Evolutionary conservation across 2,113 vertebrate species (phyloP), one percentile per base, ranked within the genome.

Genomic region (Tympanuchus pallidicinctus): DNA sequence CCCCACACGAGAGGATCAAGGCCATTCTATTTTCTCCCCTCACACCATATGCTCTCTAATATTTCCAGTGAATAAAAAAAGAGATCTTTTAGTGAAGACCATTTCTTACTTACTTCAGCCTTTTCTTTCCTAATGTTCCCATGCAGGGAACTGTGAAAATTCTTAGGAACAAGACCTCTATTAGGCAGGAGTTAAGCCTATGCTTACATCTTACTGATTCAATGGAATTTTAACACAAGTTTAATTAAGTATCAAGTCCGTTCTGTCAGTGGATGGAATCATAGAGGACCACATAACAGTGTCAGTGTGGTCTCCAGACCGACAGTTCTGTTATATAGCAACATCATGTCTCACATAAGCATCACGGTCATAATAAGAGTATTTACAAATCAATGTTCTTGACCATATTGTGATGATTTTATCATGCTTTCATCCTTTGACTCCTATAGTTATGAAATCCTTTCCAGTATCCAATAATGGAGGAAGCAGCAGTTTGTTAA

Each of bases 221-320:
- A 50, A 71, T 25, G 22, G 25, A 25, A 52, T 71, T 71, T 71
- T 50, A 71, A 50, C 16, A 28, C 24, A 38, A 13, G n/a, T 36
- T 38, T 38, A 38, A 71, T 13, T 71, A 70, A 50, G 45, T 19
- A 38, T 36, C 47, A 64, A 28, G 27, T 28, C 6, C 36, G 2
- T 67, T 76, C 38, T 84, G 43, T 22, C 32, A 48, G 65, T 8
- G 43, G 38, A 42, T 30, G 38, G 32, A 66, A 11, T 34, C 65
- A 59, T 12, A 75, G 57, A 81, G 32, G 42, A 66, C 6, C 54
- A 72, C n/a, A 27, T 5, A 71, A 43, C 54, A 77, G 45, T 27
- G 38, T 50, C 10, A 19, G 20, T 1, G 11, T 0, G 0, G 34
- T 10, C 30, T 82, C 15, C 28, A 63, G 40, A 28, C 22, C n/a